Conservation (phyloP, 2,797 vertebrate species). For the Fratercula arctica region DNA sequence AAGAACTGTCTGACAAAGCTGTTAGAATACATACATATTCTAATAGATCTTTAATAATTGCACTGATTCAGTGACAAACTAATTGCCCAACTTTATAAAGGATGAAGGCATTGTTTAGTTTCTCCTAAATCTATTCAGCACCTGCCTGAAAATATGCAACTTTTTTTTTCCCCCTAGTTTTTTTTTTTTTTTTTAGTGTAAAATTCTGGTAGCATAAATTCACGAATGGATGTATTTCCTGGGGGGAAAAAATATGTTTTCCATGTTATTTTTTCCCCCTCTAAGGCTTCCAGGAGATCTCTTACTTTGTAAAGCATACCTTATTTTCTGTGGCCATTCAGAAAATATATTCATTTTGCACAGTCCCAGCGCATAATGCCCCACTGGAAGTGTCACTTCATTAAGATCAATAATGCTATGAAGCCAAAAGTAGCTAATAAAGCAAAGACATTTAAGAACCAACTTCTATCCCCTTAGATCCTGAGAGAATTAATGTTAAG, state of each 20-base stretch:
- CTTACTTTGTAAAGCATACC: neutral
- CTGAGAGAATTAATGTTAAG: neutral
- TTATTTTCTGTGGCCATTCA: neutral
- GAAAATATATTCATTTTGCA: neutral
- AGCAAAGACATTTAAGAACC: neutral
- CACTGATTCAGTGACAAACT: neutral
- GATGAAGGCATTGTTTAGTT: neutral
- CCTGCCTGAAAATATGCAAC: neutral
- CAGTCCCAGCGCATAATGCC: neutral
- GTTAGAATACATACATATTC: neutral
- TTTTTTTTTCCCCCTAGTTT: neutral
- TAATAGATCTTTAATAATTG: neutral
- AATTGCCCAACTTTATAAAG: neutral
- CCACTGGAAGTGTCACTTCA: neutral
- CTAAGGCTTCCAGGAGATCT: neutral
- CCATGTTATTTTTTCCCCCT: neutral
- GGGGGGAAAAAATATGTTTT: accelerated
- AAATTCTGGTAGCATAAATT: neutral
- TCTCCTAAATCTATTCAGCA: neutral
- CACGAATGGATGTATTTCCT: neutral
- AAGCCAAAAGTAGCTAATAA: neutral
- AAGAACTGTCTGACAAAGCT: neutral
- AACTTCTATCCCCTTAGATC: neutral
- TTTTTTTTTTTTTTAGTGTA: neutral
- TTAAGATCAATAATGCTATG: neutral